Conservation (phyloP, 2,113 vertebrate genomes). For the Bubo blakistoni region DNA sequence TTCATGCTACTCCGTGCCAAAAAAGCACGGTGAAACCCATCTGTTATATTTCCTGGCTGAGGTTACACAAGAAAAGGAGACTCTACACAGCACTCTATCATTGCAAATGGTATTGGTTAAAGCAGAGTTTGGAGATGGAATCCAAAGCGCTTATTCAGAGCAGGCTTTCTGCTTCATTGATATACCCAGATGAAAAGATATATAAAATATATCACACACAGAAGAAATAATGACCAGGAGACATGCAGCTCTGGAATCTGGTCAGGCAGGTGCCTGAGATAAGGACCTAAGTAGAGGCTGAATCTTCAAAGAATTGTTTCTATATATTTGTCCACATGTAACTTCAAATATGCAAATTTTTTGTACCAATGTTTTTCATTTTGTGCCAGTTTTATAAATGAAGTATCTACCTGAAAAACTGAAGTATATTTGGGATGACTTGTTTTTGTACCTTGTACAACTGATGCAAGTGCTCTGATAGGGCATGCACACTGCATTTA, state of each 20-base stretch:
- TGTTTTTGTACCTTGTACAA: not conserved
- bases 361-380: not conserved
- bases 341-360: not conserved
- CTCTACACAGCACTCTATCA: not conserved
- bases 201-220: not conserved
- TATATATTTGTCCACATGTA: not conserved
- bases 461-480: not conserved
- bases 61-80: constrained; percentile 39
- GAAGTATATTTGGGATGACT: not conserved
- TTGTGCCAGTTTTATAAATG: not conserved
- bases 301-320: not conserved
- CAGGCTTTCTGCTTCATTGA: not conserved
- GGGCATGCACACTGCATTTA: not conserved
- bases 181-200: not conserved
- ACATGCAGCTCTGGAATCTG: not conserved
- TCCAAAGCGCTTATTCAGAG: constrained; percentile 19
- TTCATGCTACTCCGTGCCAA: constrained; percentile 41
- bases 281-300: not conserved
- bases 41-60: constrained; percentile 47
- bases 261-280: not conserved
- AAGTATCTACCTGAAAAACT: not conserved
- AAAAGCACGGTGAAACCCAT: constrained; percentile 42
- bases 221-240: not conserved
- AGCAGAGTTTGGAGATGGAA: constrained; percentile 2
- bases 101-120: constrained; percentile 23